A percentile compares a stretch with the other conserved stretches of the same genome.
These are phyloP conservation scores for Zaprionus vittiger DNA, from an alignment of 1,140 invertebrate genomes.

Conservation along the genomic window DNA sequence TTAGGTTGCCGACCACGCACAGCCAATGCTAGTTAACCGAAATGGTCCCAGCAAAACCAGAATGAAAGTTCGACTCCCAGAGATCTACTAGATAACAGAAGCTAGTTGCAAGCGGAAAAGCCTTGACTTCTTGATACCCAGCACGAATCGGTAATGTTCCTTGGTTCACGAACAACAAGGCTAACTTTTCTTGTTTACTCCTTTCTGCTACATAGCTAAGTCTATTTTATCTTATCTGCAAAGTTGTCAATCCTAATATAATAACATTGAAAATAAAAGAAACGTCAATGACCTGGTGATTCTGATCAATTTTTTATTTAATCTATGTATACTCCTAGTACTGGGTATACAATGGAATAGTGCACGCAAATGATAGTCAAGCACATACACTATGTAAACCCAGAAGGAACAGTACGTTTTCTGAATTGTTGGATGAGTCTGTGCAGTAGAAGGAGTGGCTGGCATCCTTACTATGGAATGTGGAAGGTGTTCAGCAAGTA, in stretches of 20 bases:
- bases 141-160: neutral
- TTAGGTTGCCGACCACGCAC: slow-evolving; percentile 11
- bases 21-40: neutral
- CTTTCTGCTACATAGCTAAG: too few species aligned
- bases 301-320: neutral
- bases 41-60: neutral
- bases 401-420: slow-evolving; percentile 61
- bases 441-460: neutral
- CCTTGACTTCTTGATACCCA: neutral
- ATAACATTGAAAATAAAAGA: too few species aligned
- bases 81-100: neutral
- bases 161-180: too few species aligned
- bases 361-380: neutral
- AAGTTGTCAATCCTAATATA: too few species aligned
- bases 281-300: too few species aligned
- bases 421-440: slow-evolving; percentile 28
- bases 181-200: too few species aligned
- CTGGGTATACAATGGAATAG: slow-evolving; percentile 22
- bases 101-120: neutral
- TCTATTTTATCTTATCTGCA: too few species aligned
- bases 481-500: slow-evolving; percentile 44
- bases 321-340: neutral
- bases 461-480: neutral
- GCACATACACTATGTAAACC: slow-evolving; percentile 26
- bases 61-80: neutral